These are phyloP conservation scores for Gymnobelideus leadbeateri DNA, from an alignment of 2,113 vertebrate genomes.

Conservation along the genomic window DNA sequence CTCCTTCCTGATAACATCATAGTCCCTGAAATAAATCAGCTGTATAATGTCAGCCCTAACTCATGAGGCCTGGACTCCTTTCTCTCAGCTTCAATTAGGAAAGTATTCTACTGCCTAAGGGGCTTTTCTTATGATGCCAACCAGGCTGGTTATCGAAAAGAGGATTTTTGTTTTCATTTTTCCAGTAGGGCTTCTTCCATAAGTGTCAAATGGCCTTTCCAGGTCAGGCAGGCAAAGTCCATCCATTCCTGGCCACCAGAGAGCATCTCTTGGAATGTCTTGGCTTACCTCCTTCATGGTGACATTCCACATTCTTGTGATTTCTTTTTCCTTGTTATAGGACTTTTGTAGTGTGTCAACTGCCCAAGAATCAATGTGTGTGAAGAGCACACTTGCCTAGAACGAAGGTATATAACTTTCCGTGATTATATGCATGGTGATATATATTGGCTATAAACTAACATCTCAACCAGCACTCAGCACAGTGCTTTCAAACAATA, in stretches of 20 bases:
- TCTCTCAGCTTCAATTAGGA: background rate
- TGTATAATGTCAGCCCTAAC: background rate
- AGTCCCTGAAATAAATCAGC: background rate
- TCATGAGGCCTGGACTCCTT: too few species aligned
- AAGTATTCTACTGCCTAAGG: background rate
- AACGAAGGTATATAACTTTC: background rate
- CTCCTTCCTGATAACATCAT: background rate
- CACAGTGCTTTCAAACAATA: background rate
- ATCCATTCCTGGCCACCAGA: background rate
- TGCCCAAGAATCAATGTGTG: conserved; percentile 73
- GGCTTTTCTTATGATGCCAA: too few species aligned
- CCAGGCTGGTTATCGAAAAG: too few species aligned
- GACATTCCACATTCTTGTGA: conserved; percentile 85
- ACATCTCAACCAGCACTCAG: background rate
- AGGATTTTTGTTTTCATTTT: too few species aligned
- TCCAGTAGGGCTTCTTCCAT: background rate
- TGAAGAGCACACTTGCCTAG: conserved; percentile 82
- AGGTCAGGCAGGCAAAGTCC: background rate
- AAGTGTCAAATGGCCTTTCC: background rate
- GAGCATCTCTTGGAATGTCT: background rate
- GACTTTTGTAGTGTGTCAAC: conserved; percentile 78
- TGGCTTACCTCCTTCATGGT: conserved; percentile 85
- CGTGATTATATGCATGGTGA: background rate
- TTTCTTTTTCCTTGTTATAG: conserved; percentile 79
- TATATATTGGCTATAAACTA: background rate